Conservation (phyloP, 2,888 invertebrate species). For the Acanthopleura granulata region DNA sequence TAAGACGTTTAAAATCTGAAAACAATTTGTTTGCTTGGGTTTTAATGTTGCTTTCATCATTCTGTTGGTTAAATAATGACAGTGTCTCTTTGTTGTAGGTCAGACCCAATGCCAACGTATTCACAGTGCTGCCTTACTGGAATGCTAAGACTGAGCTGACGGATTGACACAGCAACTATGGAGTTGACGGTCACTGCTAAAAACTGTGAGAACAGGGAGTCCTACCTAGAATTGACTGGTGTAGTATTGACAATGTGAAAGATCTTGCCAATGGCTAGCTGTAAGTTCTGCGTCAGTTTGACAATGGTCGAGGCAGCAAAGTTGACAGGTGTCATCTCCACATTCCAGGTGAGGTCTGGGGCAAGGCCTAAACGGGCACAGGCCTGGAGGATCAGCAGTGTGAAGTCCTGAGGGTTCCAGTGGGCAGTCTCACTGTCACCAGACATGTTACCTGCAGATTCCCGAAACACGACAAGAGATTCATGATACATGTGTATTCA, state of each 20-base stretch:
- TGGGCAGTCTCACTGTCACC: slow-evolving; percentile 59
- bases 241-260: slow-evolving; percentile 67
- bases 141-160: too few species aligned
- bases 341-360: slow-evolving; percentile 64
- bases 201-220: neutral
- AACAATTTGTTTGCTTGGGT: too few species aligned
- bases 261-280: slow-evolving; percentile 63
- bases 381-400: slow-evolving; percentile 65
- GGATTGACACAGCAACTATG: too few species aligned
- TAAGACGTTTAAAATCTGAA: too few species aligned
- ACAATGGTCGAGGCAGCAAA: slow-evolving; percentile 66
- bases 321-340: slow-evolving; percentile 71
- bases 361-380: slow-evolving; percentile 57
- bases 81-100: too few species aligned
- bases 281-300: slow-evolving; percentile 57
- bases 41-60: too few species aligned
- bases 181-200: too few species aligned
- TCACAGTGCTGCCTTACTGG: too few species aligned
- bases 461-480: too few species aligned
- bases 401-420: slow-evolving; percentile 70
- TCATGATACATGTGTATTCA: too few species aligned
- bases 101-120: too few species aligned
- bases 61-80: too few species aligned
- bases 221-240: slow-evolving; percentile 57
- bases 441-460: slow-evolving; percentile 61